phyloP scores from a whole-genome alignment of 2,888 invertebrate genomes.

The Brachyptera risi region DNA sequence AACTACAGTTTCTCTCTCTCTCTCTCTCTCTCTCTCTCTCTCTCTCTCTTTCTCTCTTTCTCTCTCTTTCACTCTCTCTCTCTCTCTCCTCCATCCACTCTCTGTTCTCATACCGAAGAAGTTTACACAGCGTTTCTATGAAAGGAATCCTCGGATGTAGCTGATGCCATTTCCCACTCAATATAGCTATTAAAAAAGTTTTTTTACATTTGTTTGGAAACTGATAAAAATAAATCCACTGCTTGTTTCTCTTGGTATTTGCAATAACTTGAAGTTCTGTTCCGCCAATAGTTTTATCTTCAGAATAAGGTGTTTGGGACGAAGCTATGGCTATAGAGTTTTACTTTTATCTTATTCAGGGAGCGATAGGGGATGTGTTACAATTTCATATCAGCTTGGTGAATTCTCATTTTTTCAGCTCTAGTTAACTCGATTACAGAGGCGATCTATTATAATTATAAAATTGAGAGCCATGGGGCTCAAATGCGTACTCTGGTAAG shows the following conservation, averaged over 20 bases:
- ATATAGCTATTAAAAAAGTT: conserved; percentile 17
- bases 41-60: no score
- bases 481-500: no score
- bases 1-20: conserved; percentile 10
- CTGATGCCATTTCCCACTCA: conserved; percentile 10
- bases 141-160: not conserved
- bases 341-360: conserved; percentile 6
- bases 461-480: no score
- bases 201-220: conserved; percentile 11
- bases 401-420: no score
- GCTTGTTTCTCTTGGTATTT: not conserved
- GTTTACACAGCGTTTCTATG: not conserved
- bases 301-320: not conserved
- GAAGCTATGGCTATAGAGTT: not conserved
- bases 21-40: no score
- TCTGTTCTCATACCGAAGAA: not conserved
- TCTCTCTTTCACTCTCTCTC: no score
- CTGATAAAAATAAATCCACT: conserved; percentile 11
- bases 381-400: no score
- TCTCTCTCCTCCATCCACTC: no score
- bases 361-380: no score
- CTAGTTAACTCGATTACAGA: no score
- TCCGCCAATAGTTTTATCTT: not conserved
- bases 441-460: no score
- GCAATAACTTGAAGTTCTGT: not conserved